Percentiles rank a stretch among this genome's conserved stretches.
These are phyloP conservation scores for Euwallacea fornicatus DNA, from an alignment of 1,140 invertebrate species.

Conservation along the genomic window DNA sequence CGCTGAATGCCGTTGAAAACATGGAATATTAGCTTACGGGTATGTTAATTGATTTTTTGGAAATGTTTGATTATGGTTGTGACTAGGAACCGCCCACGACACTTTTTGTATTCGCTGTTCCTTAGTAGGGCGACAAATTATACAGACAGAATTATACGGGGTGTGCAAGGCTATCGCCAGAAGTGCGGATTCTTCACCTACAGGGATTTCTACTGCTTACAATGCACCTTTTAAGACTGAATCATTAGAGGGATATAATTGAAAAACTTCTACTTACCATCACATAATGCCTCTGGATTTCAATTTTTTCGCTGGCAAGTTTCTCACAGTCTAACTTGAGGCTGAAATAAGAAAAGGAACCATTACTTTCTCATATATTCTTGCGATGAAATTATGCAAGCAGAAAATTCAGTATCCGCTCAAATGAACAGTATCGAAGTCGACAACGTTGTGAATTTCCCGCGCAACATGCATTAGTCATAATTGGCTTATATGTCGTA, in stretches of 20 bases:
- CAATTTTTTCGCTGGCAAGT: conserved; percentile 95
- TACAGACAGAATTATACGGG: too few relatives aligned
- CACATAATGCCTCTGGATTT: conserved; percentile 98
- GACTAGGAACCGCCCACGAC: neutral
- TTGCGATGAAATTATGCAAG: too few relatives aligned
- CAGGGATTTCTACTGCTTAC: too few relatives aligned
- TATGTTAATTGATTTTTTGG: too few relatives aligned
- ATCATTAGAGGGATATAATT: neutral
- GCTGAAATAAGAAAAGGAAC: conserved; percentile 57
- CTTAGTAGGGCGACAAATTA: neutral
- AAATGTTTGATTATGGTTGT: neutral
- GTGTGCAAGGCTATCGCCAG: too few relatives aligned
- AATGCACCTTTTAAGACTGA: neutral
- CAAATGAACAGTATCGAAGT: neutral
- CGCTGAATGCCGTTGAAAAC: neutral
- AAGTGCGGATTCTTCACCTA: too few relatives aligned
- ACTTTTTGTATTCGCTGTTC: neutral
- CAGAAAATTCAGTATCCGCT: too few relatives aligned
- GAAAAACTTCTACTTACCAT: conserved; percentile 75
- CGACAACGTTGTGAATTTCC: neutral
- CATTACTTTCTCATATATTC: too few relatives aligned
- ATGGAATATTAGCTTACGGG: neutral
- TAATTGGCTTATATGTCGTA: too few relatives aligned
- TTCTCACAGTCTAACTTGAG: conserved; percentile 94
- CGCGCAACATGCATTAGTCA: too few relatives aligned